These are phyloP conservation scores for Cactoblastis cactorum DNA, from an alignment of 2,888 invertebrate species.

Conservation along the genomic window DNA sequence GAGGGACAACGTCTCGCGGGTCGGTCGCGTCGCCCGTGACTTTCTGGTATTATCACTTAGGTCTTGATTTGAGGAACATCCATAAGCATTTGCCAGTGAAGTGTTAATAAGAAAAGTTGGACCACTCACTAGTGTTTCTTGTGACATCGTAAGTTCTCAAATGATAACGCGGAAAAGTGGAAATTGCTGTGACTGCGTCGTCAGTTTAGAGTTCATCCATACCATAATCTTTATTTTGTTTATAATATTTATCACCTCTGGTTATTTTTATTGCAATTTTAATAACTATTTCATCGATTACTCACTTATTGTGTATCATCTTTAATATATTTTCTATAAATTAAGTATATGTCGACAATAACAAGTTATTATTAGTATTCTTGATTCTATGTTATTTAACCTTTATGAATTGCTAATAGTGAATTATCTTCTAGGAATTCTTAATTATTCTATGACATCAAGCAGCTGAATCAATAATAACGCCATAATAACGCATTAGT, in stretches of 20 bases:
- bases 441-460: slow-evolving; percentile 14
- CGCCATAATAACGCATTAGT: neutral
- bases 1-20: slow-evolving; percentile 48
- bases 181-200: slow-evolving; percentile 63
- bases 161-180: slow-evolving; percentile 66
- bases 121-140: slow-evolving; percentile 31
- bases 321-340: neutral
- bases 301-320: neutral
- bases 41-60: slow-evolving; percentile 28
- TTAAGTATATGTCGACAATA: neutral
- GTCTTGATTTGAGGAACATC: slow-evolving; percentile 31
- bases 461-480: slow-evolving; percentile 6
- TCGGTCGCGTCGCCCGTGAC: slow-evolving; percentile 40
- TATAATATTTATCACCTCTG: slow-evolving; percentile 32
- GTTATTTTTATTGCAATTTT: neutral
- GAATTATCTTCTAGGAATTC: slow-evolving; percentile 15
- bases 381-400: slow-evolving; percentile 25
- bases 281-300: neutral
- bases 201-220: slow-evolving; percentile 44
- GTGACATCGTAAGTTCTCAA: slow-evolving; percentile 53
- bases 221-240: slow-evolving; percentile 31
- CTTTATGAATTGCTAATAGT: slow-evolving; percentile 23
- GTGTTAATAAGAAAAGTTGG: slow-evolving; percentile 24
- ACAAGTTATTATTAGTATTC: slow-evolving; percentile 17
- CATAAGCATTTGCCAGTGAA: slow-evolving; percentile 23